Conservation (phyloP, 2,113 vertebrate genomes). For the Sigmodon hispidus region DNA sequence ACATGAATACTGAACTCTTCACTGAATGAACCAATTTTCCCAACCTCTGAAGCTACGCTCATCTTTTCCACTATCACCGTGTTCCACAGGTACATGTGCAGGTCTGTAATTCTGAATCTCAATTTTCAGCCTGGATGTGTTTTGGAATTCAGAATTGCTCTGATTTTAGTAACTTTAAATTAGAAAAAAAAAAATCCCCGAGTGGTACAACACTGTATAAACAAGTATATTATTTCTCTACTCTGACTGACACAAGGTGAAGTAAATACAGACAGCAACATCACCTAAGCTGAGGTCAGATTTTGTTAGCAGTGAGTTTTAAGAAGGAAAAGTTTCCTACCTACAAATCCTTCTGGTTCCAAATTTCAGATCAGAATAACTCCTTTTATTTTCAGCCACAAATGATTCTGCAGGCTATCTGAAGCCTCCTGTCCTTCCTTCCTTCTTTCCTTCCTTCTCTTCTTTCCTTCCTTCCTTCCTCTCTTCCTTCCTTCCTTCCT, state of each 20-base stretch:
- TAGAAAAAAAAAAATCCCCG: neutral
- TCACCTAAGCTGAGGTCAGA: neutral
- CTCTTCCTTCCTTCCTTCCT: neutral
- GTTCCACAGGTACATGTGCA: neutral
- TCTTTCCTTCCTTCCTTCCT: neutral
- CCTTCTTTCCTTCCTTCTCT: neutral
- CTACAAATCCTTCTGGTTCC: neutral
- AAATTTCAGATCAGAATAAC: neutral
- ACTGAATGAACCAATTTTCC: neutral
- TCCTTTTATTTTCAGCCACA: constrained; percentile 17
- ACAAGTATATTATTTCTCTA: neutral
- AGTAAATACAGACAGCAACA: neutral
- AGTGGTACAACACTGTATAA: neutral
- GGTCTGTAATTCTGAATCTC: neutral
- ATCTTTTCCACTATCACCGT: neutral
- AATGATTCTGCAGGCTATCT: neutral
- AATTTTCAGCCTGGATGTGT: neutral
- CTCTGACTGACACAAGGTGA: neutral
- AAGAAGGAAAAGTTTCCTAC: neutral
- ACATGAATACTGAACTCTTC: neutral
- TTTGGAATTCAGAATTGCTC: neutral
- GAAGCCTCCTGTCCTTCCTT: neutral
- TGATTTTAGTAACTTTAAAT: neutral
- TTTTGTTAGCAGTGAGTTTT: neutral
- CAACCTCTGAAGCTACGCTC: neutral